Evolutionary conservation across 2,113 vertebrate species (phyloP), one percentile per base, ranked within the genome.

Genomic region (Pseudorhombus dupliciocellatus): DNA sequence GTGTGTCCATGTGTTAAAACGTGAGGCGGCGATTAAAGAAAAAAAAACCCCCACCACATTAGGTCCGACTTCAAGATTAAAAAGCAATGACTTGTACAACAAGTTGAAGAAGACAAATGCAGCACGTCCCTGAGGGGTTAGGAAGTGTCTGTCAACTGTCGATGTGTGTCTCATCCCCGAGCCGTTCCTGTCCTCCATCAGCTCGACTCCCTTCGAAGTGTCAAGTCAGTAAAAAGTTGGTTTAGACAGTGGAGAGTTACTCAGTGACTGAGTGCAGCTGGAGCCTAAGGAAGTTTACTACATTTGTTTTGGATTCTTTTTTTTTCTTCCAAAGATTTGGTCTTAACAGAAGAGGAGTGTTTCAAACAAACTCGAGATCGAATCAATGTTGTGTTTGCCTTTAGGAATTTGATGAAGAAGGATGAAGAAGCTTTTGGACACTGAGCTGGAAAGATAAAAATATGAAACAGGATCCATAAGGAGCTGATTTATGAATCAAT

Each of bases 121-220:
- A 52, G 67, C 7, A 14, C 73, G 80, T 82, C 77, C 85, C 77
- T 0, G 66, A 76, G 81, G 80, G 87, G 71, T 88, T 55, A 82
- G 51, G 65, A 83, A 65, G 72, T 77, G 88, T 89, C 88, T 56
- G 59, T 91, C 88, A 89, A 67, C 80, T 86, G 84, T 83, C 87
- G 50, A 63, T 72, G 57, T 77, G 61, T 18, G 31, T 58, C 57
- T 81, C 73, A 61, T 76, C 78, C 87, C 59, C 70, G 5, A 84
- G 82, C 63, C 79, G 60, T 48, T 48, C 70, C 77, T 42, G 66
- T 86, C 77, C 80, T 77, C 76, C 40, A 83, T 87, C 88, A 84
- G 24, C 74, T 79, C 44, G 40, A 37, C 77, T 83, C 66, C 76
- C 74, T 86, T 89, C 88, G 82, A 90, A 88, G 83, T 87, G 87